phyloP scores from a whole-genome alignment of 1,140 invertebrate species.

The Brachionus asplanchnoidis region DNA sequence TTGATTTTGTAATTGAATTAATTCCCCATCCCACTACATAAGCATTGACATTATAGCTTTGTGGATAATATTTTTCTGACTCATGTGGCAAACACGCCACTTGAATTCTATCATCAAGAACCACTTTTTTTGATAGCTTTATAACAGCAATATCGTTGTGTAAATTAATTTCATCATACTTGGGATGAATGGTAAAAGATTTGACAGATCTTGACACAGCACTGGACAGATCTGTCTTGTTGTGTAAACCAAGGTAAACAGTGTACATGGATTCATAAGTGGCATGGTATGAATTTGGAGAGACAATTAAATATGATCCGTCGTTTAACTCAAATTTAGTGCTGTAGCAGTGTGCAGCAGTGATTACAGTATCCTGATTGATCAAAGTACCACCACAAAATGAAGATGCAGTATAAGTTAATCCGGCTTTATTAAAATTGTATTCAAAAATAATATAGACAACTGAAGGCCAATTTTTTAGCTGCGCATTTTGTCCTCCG shows the following conservation, averaged over 20 bases:
- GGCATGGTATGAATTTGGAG: background rate
- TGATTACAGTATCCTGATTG: background rate
- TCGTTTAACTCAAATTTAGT: background rate
- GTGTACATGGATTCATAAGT: slow-evolving; percentile 9
- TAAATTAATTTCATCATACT: background rate
- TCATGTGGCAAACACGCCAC: background rate
- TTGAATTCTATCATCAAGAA: background rate
- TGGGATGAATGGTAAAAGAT: background rate
- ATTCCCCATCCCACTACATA: slow-evolving; percentile 10
- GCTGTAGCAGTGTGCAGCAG: slow-evolving; percentile 17
- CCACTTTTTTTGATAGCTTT: background rate
- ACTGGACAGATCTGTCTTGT: background rate
- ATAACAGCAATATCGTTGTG: background rate
- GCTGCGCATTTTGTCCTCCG: background rate
- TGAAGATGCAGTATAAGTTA: background rate
- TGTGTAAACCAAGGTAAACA: slow-evolving; percentile 21
- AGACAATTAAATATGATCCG: background rate
- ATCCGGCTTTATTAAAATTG: background rate
- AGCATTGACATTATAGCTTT: background rate
- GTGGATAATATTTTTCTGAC: background rate
- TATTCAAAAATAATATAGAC: background rate
- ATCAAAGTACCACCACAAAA: slow-evolving; percentile 15
- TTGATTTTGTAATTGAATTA: background rate
- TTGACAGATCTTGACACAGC: background rate
- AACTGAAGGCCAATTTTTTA: slow-evolving; percentile 14